Conservation (phyloP, 2,797 vertebrate genomes). For the Notamacropus eugenii region DNA sequence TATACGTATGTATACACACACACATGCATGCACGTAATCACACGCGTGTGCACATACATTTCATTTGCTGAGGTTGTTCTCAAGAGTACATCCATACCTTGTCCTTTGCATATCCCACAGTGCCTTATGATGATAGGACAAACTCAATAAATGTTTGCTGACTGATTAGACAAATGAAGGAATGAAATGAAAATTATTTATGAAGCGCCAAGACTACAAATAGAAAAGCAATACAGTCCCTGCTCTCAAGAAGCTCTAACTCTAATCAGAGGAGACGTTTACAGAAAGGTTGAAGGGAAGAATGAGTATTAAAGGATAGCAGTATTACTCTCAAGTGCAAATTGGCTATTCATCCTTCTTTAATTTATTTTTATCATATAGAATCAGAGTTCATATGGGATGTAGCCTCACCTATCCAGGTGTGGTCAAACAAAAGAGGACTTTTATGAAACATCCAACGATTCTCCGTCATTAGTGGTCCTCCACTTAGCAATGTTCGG, state of each 20-base stretch:
- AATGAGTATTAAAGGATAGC: neutral
- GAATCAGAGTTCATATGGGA: slow-evolving; percentile 48
- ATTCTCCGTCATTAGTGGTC: slow-evolving; percentile 46
- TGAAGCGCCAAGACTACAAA: neutral
- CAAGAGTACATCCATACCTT: neutral
- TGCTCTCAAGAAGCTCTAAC: neutral
- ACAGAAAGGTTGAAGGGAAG: neutral
- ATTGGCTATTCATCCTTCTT: neutral
- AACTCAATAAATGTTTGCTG: neutral
- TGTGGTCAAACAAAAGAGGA: slow-evolving; percentile 48
- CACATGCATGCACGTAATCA: neutral
- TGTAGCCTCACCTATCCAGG: slow-evolving; percentile 29
- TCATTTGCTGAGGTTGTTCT: neutral
- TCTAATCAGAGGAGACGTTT: neutral
- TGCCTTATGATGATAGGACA: neutral
- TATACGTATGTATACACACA: neutral
- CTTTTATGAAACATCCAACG: slow-evolving; percentile 46
- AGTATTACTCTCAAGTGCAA: neutral
- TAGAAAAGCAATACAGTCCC: neutral
- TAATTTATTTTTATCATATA: slow-evolving; percentile 39
- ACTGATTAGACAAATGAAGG: neutral
- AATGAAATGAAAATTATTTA: neutral
- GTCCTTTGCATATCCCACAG: neutral
- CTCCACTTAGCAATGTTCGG: neutral
- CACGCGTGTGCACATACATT: neutral